Evolutionary conservation across 2,113 vertebrate genomes (phyloP).

Genomic region (Bubo blakistoni): DNA sequence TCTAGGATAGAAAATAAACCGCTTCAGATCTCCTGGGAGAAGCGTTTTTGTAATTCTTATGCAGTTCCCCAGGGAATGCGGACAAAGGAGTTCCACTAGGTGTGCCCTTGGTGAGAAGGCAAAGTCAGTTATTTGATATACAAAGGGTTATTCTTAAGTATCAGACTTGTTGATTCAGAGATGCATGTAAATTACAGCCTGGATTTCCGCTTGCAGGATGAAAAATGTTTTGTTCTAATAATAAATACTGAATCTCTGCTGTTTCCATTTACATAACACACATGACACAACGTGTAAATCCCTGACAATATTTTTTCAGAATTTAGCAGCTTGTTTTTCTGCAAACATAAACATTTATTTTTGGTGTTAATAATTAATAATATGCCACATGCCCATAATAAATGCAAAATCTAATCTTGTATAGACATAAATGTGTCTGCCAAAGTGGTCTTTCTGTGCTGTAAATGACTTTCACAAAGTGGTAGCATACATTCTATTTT

Average conservation of each 20-base stretch:
- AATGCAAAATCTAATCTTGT: conserved; percentile 41
- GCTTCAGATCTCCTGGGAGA: not conserved
- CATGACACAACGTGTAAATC: conserved; percentile 56
- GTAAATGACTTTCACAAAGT: conserved; percentile 28
- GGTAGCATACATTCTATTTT: conserved; percentile 11
- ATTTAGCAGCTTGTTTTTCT: conserved; percentile 62
- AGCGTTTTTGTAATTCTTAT: not conserved
- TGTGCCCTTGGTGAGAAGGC: not conserved
- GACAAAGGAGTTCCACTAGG: not conserved
- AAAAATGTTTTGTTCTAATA: conserved; percentile 41
- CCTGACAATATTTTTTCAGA: conserved; percentile 56
- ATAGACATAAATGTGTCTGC: conserved; percentile 39
- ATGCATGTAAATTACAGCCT: not conserved
- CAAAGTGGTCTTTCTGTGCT: conserved; percentile 47
- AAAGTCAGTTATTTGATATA: conserved; percentile 11
- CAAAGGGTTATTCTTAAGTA: not conserved
- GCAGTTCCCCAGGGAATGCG: not conserved
- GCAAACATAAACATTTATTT: conserved; percentile 56
- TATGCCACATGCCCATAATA: conserved; percentile 47
- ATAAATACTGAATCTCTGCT: conserved; percentile 23
- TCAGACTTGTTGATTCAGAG: not conserved
- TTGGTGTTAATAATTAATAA: conserved; percentile 64
- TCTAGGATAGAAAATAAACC: not conserved
- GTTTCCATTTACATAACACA: conserved; percentile 36
- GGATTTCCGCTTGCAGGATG: not conserved